Evolutionary conservation across 1,140 invertebrate species (phyloP).

Genomic region (Maniola jurtina): DNA sequence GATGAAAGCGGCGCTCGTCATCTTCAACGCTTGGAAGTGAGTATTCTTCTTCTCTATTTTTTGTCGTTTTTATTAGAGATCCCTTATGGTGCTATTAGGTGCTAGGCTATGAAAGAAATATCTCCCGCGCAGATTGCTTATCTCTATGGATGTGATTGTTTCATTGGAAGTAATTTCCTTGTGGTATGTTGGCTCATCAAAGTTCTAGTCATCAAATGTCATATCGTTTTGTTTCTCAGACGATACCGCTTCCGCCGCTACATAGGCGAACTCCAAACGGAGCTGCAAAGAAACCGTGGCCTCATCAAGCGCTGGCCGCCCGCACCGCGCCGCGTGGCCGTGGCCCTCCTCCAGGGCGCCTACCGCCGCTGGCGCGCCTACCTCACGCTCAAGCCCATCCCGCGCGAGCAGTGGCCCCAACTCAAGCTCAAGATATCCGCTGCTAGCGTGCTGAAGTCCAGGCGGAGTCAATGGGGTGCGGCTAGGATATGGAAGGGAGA

Average conservation of each 20-base stretch:
- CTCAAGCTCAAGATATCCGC: conserved; percentile 90
- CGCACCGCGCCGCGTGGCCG: conserved; percentile 82
- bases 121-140: no score
- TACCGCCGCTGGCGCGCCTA: conserved; percentile 91
- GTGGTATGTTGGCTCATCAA: no score
- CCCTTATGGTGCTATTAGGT: no score
- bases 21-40: conserved; percentile 89
- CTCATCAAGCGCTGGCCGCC: conserved; percentile 84
- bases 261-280: conserved; percentile 81
- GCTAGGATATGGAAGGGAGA: conserved; percentile 94
- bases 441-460: conserved; percentile 86
- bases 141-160: no score
- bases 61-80: background rate
- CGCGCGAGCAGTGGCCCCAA: conserved; percentile 92
- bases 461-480: conserved; percentile 90
- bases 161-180: no score
- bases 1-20: conserved; percentile 90
- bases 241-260: conserved; percentile 92
- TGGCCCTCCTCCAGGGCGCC: conserved; percentile 81
- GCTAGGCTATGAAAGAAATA: no score
- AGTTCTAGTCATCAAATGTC: no score
- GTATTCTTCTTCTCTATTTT: conserved; percentile 21
- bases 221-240: conserved; percentile 48
- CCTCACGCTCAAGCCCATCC: conserved; percentile 91
- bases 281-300: conserved; percentile 42